Percentiles rank a stretch among this genome's conserved stretches.
phyloP scores from a whole-genome alignment of 2,888 invertebrate genomes.

The Patella caerulea region DNA sequence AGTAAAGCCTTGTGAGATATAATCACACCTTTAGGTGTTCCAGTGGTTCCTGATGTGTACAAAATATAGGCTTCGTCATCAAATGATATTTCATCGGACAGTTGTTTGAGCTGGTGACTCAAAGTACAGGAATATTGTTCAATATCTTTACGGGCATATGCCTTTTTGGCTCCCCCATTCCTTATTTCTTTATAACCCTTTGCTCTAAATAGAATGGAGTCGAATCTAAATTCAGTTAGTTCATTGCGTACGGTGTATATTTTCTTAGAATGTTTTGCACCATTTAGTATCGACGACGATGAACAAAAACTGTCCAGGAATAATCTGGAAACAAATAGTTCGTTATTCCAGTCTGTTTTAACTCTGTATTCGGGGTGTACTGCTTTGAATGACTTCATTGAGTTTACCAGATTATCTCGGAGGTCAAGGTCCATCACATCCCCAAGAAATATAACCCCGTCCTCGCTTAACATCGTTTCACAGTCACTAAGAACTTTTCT shows the following conservation, averaged over 20 bases:
- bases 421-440: neutral
- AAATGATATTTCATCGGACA: neutral
- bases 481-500: neutral
- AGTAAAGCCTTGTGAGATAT: neutral
- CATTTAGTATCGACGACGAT: neutral
- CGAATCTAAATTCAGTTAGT: neutral
- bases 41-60: constrained; percentile 12
- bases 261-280: neutral
- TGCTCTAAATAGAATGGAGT: neutral
- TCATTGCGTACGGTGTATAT: neutral
- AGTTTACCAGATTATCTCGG: neutral
- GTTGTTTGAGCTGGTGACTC: neutral
- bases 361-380: neutral
- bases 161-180: too few relatives aligned
- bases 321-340: neutral
- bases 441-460: neutral
- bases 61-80: neutral
- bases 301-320: neutral
- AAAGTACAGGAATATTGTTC: neutral
- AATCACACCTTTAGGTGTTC: constrained; percentile 16
- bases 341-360: neutral
- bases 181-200: neutral
- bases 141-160: neutral
- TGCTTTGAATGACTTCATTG: neutral
- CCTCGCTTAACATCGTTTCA: neutral